Evolutionary conservation across 2,113 vertebrate species (phyloP).

Genomic region (Aegithalos caudatus): DNA sequence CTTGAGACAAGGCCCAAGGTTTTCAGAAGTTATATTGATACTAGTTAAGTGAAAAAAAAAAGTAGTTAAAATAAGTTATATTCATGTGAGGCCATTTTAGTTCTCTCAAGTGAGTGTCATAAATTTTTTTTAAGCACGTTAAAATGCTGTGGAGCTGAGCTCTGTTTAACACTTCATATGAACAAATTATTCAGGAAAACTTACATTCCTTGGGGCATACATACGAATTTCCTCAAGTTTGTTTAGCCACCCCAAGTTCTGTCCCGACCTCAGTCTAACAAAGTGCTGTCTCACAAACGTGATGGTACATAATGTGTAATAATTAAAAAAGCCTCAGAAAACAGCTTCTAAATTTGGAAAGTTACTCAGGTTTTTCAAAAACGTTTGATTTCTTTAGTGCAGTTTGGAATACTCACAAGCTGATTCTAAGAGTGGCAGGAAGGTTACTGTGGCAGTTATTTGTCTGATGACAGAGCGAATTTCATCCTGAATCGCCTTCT

Average conservation of each 20-base stretch:
- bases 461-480: conserved; percentile 95
- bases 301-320: background rate
- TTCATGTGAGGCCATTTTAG: background rate
- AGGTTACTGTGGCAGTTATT: conserved; percentile 93
- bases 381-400: background rate
- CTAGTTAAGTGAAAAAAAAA: background rate
- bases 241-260: background rate
- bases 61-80: background rate
- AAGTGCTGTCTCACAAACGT: background rate
- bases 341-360: background rate
- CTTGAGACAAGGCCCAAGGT: background rate
- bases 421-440: conserved; percentile 89
- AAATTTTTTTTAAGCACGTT: background rate
- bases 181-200: background rate
- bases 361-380: background rate
- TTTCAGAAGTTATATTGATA: background rate
- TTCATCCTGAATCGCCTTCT: conserved; percentile 94
- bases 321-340: background rate
- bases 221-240: background rate
- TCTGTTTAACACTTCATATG: background rate
- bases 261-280: background rate
- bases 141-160: background rate
- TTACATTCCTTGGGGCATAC: accelerated
- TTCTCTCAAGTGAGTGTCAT: background rate
- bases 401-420: conserved; percentile 81